Conservation (phyloP, 2,888 invertebrate species). For the Troides aeacus region DNA sequence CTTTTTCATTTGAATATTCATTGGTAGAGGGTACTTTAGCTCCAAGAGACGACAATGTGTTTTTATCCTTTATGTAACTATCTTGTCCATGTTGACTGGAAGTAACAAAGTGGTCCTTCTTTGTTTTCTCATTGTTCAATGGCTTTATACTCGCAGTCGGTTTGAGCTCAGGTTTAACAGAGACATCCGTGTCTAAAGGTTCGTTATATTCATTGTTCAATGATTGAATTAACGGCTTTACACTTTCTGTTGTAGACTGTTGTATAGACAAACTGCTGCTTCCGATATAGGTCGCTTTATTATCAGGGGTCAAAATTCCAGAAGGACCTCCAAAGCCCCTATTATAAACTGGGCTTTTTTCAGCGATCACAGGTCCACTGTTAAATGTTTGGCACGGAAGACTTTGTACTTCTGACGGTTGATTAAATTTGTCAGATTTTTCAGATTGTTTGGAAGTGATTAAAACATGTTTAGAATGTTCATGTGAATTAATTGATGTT, state of each 20-base stretch:
- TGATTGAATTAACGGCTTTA: constrained; percentile 5
- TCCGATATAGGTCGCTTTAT: constrained; percentile 19
- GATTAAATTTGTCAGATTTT: neutral
- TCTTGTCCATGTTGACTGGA: constrained; percentile 6
- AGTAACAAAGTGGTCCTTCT: neutral
- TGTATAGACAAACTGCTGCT: neutral
- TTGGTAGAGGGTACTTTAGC: neutral
- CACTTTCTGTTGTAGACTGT: neutral
- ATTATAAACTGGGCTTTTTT: constrained; percentile 43
- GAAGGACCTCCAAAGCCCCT: constrained; percentile 51
- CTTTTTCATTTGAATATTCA: neutral
- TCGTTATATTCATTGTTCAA: constrained; percentile 5
- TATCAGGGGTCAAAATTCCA: constrained; percentile 30
- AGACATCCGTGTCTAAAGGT: neutral
- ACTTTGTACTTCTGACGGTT: constrained; percentile 11
- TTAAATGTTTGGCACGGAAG: neutral
- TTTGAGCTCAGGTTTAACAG: constrained; percentile 11
- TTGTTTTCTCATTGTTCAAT: neutral
- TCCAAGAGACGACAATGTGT: constrained; percentile 8
- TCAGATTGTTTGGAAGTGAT: neutral
- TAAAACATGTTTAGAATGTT: constrained; percentile 7
- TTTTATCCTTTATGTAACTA: constrained; percentile 30
- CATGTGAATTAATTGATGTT: constrained; percentile 1
- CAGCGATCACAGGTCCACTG: constrained; percentile 8
- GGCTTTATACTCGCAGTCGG: neutral